Conservation (phyloP, 2,888 invertebrate genomes). For the Atherix ibis region DNA sequence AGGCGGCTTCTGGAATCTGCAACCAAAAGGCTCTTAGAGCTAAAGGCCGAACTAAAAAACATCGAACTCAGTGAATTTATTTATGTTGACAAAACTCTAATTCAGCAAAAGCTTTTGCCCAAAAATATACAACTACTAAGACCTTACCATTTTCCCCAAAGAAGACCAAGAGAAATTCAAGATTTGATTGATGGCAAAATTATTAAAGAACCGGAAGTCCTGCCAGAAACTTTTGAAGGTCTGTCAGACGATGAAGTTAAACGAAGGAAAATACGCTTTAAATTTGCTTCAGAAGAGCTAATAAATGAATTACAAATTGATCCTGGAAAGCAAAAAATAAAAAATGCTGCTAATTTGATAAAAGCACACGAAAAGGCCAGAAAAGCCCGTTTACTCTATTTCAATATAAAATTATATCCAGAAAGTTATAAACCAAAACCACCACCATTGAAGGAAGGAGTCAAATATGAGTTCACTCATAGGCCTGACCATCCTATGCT, state of each 20-base stretch:
- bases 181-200: constrained; percentile 16
- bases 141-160: constrained; percentile 37
- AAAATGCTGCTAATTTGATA: constrained; percentile 24
- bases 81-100: constrained; percentile 49
- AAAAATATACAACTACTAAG: constrained; percentile 39
- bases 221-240: background rate
- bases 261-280: background rate
- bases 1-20: constrained; percentile 20
- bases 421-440: constrained; percentile 10
- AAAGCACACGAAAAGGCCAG: constrained; percentile 36
- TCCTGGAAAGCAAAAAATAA: constrained; percentile 15
- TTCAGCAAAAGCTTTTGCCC: constrained; percentile 47
- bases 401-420: constrained; percentile 13
- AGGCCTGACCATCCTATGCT: constrained; percentile 23
- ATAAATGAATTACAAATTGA: constrained; percentile 5
- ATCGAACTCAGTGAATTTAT: constrained; percentile 41
- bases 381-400: constrained; percentile 15
- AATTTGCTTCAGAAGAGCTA: constrained; percentile 2
- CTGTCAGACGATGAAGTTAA: background rate
- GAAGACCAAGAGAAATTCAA: constrained; percentile 24
- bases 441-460: constrained; percentile 7
- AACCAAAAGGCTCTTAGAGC: constrained; percentile 34
- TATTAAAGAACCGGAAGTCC: constrained; percentile 15
- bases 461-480: constrained; percentile 21
- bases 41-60: constrained; percentile 37